These are phyloP conservation scores for Falco concolor DNA, from an alignment of 2,797 vertebrate genomes.

Conservation along the genomic window DNA sequence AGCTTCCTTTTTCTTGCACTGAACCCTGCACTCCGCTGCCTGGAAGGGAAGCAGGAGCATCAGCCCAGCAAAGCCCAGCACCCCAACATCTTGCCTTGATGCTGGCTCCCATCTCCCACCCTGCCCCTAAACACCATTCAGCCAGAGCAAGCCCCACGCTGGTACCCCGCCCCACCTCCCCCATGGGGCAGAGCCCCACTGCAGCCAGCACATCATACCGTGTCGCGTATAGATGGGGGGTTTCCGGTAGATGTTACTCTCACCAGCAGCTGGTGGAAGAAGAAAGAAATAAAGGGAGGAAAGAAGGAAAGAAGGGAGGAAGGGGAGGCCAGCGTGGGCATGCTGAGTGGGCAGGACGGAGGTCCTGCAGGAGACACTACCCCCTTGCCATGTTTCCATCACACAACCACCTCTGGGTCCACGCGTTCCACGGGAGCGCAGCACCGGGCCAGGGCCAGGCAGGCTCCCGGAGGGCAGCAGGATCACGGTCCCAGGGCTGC, in stretches of 20 bases:
- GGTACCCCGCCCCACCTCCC: not conserved
- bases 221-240: slow-evolving; percentile 98
- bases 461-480: not conserved
- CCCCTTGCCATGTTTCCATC: not conserved
- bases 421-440: not conserved
- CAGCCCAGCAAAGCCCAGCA: not conserved
- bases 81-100: accelerated
- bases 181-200: accelerated
- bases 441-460: not conserved
- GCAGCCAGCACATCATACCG: slow-evolving; percentile 78
- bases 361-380: not conserved
- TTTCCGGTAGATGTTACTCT: slow-evolving; percentile 98
- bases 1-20: not conserved
- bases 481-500: not conserved
- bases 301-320: slow-evolving; percentile 28
- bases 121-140: accelerated
- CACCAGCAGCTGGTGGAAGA: slow-evolving; percentile 81
- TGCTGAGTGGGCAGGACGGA: not conserved
- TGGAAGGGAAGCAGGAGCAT: not conserved
- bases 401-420: not conserved
- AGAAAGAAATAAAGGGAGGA: not conserved
- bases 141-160: accelerated
- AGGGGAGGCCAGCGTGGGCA: not conserved
- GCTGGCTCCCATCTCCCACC: not conserved
- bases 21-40: not conserved